Conservation (phyloP, 2,113 vertebrate genomes). For the Sarotherodon lohbergeri region DNA sequence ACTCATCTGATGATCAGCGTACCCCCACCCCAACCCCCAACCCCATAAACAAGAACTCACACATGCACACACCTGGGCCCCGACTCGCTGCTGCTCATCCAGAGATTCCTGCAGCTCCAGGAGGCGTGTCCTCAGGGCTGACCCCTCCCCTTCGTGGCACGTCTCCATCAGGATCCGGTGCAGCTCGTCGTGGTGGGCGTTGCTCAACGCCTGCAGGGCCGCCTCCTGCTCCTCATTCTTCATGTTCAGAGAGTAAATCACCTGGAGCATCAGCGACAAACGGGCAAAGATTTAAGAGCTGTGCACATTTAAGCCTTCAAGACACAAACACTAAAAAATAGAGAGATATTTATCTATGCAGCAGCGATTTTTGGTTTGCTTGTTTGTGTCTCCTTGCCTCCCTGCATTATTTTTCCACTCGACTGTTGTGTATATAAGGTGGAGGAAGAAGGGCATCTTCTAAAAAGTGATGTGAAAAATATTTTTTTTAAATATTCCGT, state of each 20-base stretch:
- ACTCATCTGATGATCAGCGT: background rate
- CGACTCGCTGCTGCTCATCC: constrained; percentile 80
- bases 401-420: background rate
- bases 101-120: constrained; percentile 82
- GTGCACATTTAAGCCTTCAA: background rate
- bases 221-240: constrained; percentile 91
- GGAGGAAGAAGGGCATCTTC: background rate
- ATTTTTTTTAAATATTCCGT: background rate
- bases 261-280: constrained; percentile 64
- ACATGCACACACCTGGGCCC: constrained; percentile 69
- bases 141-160: constrained; percentile 73
- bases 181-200: constrained; percentile 83
- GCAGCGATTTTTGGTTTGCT: background rate
- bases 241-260: constrained; percentile 91
- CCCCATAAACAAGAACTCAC: background rate
- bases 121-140: constrained; percentile 77
- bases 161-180: constrained; percentile 79
- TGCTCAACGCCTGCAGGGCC: constrained; percentile 77
- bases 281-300: background rate
- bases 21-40: background rate
- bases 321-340: background rate
- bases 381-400: background rate
- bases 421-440: background rate
- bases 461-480: background rate
- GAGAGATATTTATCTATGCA: background rate